Evolutionary conservation across 2,797 vertebrate species (phyloP).

Genomic region (Clarias fuscus): DNA sequence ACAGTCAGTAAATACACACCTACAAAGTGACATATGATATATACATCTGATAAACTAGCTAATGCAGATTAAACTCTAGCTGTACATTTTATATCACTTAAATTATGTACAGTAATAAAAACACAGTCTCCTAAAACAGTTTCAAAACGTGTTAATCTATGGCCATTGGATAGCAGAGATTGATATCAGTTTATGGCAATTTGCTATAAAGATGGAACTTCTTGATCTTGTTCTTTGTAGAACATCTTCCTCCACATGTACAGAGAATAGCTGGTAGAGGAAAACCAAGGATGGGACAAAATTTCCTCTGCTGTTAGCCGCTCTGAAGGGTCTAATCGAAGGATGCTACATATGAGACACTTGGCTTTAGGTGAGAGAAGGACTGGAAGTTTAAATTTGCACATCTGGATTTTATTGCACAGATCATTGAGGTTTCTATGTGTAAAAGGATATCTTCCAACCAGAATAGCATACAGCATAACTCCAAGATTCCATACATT

Average conservation of each 20-base stretch:
- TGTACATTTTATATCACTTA: background rate
- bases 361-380: conserved; percentile 34
- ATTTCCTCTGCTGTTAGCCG: conserved; percentile 36
- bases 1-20: background rate
- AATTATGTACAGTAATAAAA: background rate
- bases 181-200: background rate
- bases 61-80: background rate
- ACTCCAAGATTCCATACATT: conserved; percentile 86
- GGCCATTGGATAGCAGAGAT: background rate
- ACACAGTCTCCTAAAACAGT: background rate
- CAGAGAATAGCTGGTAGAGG: conserved; percentile 6
- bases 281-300: conserved; percentile 37
- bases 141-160: no score
- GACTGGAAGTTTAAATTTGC: conserved; percentile 36
- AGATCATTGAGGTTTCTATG: conserved; percentile 20
- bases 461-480: conserved; percentile 85
- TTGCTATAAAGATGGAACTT: conserved; percentile 24
- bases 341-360: conserved; percentile 41
- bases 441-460: conserved; percentile 76
- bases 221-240: conserved; percentile 30
- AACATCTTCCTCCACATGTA: conserved; percentile 11
- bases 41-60: background rate
- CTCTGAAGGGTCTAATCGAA: conserved; percentile 30
- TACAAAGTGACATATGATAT: background rate
- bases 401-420: conserved; percentile 31